Conservation (phyloP, 2,888 invertebrate genomes). For the Stenurella melanura region DNA sequence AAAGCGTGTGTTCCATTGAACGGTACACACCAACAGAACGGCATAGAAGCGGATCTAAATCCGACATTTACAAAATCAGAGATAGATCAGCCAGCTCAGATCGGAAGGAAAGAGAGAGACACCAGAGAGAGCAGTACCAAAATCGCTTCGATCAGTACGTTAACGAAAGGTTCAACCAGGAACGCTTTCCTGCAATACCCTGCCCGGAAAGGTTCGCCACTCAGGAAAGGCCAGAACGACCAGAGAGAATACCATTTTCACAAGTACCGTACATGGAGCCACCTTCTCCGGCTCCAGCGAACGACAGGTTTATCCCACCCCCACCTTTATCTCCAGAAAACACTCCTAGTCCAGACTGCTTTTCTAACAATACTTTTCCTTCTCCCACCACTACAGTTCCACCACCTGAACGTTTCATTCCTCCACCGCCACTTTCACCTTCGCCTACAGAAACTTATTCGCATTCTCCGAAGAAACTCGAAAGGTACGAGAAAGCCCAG, state of each 20-base stretch:
- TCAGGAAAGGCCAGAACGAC: conserved; percentile 62
- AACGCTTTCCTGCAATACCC: conserved; percentile 68
- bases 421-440: conserved; percentile 71
- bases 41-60: conserved; percentile 61
- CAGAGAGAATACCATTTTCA: conserved; percentile 62
- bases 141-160: conserved; percentile 58
- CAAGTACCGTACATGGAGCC: conserved; percentile 75
- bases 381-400: conserved; percentile 74
- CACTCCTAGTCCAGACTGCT: conserved; percentile 77
- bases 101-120: conserved; percentile 59
- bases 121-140: conserved; percentile 57
- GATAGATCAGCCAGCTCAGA: conserved; percentile 63
- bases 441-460: conserved; percentile 67
- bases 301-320: conserved; percentile 73
- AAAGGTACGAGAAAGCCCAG: conserved; percentile 63
- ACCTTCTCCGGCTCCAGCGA: conserved; percentile 77
- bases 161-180: conserved; percentile 55
- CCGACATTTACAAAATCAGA: conserved; percentile 61
- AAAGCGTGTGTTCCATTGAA: conserved; percentile 64
- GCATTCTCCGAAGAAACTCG: conserved; percentile 67
- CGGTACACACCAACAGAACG: conserved; percentile 67
- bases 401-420: conserved; percentile 76
- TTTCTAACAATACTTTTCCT: conserved; percentile 74
- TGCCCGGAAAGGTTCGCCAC: conserved; percentile 71
- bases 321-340: conserved; percentile 76